Evolutionary conservation across 2,797 vertebrate genomes (phyloP).

Genomic region (Megalops cyprinoides): DNA sequence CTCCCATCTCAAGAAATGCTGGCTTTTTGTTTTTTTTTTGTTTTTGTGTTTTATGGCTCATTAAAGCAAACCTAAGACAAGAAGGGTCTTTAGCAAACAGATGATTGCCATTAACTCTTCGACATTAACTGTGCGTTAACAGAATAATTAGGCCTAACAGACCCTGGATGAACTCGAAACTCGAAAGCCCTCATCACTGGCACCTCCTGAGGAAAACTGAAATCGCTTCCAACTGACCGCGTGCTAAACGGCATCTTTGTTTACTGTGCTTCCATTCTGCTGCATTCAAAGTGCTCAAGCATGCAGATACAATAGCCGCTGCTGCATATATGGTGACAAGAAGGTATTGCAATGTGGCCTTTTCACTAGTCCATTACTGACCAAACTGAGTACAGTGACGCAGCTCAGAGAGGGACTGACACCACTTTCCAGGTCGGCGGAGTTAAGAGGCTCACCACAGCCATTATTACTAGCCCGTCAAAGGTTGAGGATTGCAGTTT

Average conservation of each 20-base stretch:
- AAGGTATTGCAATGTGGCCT: neutral
- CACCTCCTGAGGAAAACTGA: neutral
- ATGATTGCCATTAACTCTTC: conserved; percentile 10
- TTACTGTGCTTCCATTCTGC: neutral
- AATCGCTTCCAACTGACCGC: neutral
- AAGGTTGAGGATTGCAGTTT: neutral
- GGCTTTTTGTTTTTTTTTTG: neutral
- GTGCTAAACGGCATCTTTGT: conserved; percentile 8
- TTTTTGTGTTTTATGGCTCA: neutral
- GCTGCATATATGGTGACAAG: neutral
- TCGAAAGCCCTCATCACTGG: neutral
- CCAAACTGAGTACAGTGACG: neutral
- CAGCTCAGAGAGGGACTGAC: neutral
- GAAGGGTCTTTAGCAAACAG: neutral
- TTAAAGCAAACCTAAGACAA: neutral
- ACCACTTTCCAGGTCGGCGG: neutral
- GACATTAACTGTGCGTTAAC: neutral
- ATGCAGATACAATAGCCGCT: neutral
- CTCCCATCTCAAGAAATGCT: no score
- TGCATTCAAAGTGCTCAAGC: neutral
- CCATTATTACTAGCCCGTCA: neutral
- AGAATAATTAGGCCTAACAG: conserved; percentile 2
- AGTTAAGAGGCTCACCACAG: neutral
- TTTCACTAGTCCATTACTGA: neutral
- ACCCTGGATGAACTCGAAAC: neutral